These are phyloP conservation scores for Tetrao urogallus DNA, from an alignment of 2,113 vertebrate species.

Conservation along the genomic window DNA sequence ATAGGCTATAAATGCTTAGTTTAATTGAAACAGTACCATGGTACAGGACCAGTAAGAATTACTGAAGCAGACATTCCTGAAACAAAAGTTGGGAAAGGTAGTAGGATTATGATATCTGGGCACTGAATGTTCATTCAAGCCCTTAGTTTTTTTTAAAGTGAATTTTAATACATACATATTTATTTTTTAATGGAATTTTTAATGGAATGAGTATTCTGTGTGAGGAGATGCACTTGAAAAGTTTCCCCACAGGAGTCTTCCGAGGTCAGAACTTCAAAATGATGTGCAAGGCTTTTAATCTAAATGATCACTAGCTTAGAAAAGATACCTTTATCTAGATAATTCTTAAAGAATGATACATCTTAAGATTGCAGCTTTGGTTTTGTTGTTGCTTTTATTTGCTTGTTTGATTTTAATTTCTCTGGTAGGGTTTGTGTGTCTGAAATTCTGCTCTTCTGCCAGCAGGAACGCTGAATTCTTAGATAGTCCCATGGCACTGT, in stretches of 20 bases:
- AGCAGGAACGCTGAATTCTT: neutral
- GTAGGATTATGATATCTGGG: neutral
- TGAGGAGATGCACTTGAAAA: neutral
- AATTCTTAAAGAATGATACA: neutral
- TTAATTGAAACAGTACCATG: constrained; percentile 36
- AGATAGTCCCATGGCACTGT: neutral
- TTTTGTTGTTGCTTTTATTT: neutral
- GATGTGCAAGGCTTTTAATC: neutral
- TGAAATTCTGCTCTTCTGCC: neutral
- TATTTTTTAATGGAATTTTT: neutral
- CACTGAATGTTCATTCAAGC: neutral
- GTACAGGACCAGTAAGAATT: neutral
- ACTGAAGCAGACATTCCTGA: neutral
- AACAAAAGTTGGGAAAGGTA: neutral
- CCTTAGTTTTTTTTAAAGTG: neutral
- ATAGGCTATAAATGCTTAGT: constrained; percentile 24
- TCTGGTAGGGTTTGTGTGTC: neutral
- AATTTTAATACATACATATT: neutral
- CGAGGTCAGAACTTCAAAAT: neutral
- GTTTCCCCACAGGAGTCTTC: neutral
- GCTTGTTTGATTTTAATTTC: neutral
- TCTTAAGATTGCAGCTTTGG: neutral
- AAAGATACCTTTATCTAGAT: neutral
- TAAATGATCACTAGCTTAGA: neutral
- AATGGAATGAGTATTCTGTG: fast-evolving